Percentiles rank a stretch among this genome's conserved stretches.
Evolutionary conservation across 2,888 invertebrate species (phyloP).

Genomic region (Oxyscelio sp.): DNA sequence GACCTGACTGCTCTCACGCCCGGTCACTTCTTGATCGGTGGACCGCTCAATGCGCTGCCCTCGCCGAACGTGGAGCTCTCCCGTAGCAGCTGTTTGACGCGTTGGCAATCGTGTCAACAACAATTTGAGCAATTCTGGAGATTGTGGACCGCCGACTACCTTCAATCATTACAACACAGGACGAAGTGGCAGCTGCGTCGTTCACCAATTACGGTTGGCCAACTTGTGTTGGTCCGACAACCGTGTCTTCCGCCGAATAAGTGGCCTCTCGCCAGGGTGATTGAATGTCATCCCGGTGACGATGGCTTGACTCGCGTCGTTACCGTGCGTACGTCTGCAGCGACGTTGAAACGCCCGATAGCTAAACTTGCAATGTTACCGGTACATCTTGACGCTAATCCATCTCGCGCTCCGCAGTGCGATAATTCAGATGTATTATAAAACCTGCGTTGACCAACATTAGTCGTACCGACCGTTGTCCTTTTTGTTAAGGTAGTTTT

Average conservation of each 20-base stretch:
- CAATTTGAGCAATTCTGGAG: constrained; percentile 34
- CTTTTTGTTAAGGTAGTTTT: no score
- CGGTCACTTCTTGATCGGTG: constrained; percentile 47
- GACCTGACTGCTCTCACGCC: constrained; percentile 30
- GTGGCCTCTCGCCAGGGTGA: constrained; percentile 72
- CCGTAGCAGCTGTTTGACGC: constrained; percentile 28
- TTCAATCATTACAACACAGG: constrained; percentile 42
- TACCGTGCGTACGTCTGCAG: constrained; percentile 55
- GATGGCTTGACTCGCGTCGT: constrained; percentile 70
- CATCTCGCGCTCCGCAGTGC: no score
- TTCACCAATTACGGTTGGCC: constrained; percentile 21
- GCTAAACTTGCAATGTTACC: neutral
- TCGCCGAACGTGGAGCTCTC: neutral
- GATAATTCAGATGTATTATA: no score
- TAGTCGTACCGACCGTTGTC: no score
- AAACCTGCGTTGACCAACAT: no score
- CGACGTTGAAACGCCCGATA: constrained; percentile 10
- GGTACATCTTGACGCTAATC: no score
- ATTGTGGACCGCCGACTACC: constrained; percentile 47
- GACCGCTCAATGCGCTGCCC: constrained; percentile 20
- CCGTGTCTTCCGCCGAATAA: constrained; percentile 49
- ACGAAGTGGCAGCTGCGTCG: constrained; percentile 28
- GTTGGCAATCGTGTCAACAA: constrained; percentile 35
- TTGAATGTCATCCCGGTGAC: constrained; percentile 65
- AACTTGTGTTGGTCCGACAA: constrained; percentile 70